phyloP scores from a whole-genome alignment of 2,888 invertebrate genomes.

The Eupithecia vulgata region DNA sequence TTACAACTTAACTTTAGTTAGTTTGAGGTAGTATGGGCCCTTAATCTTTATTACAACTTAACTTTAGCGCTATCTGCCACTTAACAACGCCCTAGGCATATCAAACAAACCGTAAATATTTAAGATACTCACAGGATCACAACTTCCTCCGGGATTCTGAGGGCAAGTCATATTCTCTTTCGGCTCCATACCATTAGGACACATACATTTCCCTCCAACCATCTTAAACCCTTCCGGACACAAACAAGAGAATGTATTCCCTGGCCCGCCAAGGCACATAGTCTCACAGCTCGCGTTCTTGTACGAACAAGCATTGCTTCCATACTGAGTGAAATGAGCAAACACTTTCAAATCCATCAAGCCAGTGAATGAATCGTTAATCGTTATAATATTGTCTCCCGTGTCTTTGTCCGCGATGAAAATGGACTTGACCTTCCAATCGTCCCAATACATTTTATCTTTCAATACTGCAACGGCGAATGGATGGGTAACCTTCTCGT shows the following conservation, averaged over 20 bases:
- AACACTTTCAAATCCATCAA: conserved; percentile 93
- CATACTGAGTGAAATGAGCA: conserved; percentile 89
- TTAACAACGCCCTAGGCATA: not conserved
- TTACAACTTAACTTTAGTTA: no score
- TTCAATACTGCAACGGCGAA: conserved; percentile 94
- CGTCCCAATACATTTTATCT: conserved; percentile 94
- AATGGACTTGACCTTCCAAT: conserved; percentile 92
- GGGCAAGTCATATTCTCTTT: conserved; percentile 88
- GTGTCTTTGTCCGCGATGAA: conserved; percentile 91
- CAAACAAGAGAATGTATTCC: conserved; percentile 87
- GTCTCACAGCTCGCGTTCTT: conserved; percentile 87
- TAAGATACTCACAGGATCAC: conserved; percentile 77
- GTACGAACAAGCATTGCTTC: conserved; percentile 88
- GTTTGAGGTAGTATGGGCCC: no score
- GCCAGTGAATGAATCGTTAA: conserved; percentile 86
- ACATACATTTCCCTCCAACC: conserved; percentile 86
- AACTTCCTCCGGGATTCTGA: conserved; percentile 80
- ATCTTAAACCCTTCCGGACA: conserved; percentile 91
- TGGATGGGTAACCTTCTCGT: conserved; percentile 90
- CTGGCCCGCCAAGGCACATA: conserved; percentile 91
- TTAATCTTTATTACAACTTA: no score
- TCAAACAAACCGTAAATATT: not conserved
- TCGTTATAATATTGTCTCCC: conserved; percentile 84
- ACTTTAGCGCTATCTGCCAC: not conserved
- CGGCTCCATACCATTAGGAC: conserved; percentile 87